Base-by-base conservation (phyloP, 1,140 invertebrate species). In the Gonatopus flavifemur region DNA sequence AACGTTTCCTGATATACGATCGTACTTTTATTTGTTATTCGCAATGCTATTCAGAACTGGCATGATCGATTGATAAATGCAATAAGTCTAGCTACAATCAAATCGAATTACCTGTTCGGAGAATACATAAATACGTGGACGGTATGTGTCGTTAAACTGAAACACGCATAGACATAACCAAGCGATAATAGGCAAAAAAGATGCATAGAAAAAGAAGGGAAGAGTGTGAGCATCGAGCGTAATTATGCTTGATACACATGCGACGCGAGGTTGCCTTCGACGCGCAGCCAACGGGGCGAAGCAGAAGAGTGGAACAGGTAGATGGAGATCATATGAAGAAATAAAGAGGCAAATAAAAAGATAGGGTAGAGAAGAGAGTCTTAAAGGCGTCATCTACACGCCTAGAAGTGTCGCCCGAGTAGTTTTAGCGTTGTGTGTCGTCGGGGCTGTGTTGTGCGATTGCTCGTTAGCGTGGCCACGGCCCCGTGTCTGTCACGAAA, bases 401-500 rank as follows among this genome's bases (percentile, higher is more conserved):
- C 62, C 53, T 64, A 66, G 56, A 61, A 72, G 67, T 72, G 69
- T 72, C 69, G 66, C 57, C 60, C 57, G 60, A 70, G 68, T 62
- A n/a, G n/a, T n/a, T n/a, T n/a, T n/a, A n/a, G n/a, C n/a, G n/a
- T n/a, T n/a, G n/a, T n/a, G n/a, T n/a, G n/a, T n/a, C n/a, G n/a
- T n/a, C n/a, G n/a, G 66, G 64, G 62, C 57, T 48, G 52, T 39
- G 46, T 61, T 59, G 57, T 67, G 67, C 65, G 74, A 77, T 77
- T 77, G 75, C 75, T 77, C 76, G 75, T 78, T 78, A 78, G 73
- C 65, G 65, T 69, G 61, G 64, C 66, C 66, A 78, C 76, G 75
- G 74, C 75, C 75, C 76, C 75, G 75, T 78, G 75, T 78, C 76
- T 74, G 76, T 77, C 76, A 77, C 76, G 74, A 78, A 78, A 78